phyloP scores from a whole-genome alignment of 2,797 vertebrate species.

The Phoebastria nigripes region DNA sequence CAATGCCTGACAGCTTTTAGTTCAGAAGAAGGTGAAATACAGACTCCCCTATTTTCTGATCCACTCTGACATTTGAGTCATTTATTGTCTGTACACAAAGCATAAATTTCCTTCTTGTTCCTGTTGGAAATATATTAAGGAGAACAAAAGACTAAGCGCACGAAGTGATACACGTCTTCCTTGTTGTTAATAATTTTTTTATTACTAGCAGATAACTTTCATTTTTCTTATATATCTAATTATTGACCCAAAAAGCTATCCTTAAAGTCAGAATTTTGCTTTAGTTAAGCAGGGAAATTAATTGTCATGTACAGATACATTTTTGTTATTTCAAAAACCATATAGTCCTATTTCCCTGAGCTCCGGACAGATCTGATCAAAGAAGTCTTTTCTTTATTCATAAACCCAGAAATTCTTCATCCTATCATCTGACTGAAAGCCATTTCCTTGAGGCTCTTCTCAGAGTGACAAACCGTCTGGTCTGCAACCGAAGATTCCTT shows the following conservation, averaged over 20 bases:
- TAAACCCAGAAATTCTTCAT: not conserved
- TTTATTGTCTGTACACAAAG: not conserved
- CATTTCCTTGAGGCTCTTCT: not conserved
- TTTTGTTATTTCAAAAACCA: not conserved
- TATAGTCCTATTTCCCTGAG: not conserved
- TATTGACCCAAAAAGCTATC: not conserved
- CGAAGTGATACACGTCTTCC: not conserved
- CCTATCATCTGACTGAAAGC: not conserved
- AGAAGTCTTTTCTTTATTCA: not conserved
- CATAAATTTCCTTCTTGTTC: not conserved
- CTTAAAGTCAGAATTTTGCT: not conserved
- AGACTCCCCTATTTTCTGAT: not conserved
- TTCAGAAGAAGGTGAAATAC: not conserved
- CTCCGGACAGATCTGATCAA: not conserved
- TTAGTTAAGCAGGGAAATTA: not conserved
- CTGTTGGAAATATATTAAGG: not conserved
- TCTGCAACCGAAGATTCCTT: not conserved
- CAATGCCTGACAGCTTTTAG: not conserved
- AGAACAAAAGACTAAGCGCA: not conserved
- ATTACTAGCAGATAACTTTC: not conserved
- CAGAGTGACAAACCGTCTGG: not conserved
- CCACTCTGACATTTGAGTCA: not conserved
- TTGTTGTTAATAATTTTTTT: not conserved
- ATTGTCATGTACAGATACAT: not conserved
- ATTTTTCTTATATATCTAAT: not conserved